phyloP scores from a whole-genome alignment of 2,888 invertebrate species.

The Pyrrhia umbra region DNA sequence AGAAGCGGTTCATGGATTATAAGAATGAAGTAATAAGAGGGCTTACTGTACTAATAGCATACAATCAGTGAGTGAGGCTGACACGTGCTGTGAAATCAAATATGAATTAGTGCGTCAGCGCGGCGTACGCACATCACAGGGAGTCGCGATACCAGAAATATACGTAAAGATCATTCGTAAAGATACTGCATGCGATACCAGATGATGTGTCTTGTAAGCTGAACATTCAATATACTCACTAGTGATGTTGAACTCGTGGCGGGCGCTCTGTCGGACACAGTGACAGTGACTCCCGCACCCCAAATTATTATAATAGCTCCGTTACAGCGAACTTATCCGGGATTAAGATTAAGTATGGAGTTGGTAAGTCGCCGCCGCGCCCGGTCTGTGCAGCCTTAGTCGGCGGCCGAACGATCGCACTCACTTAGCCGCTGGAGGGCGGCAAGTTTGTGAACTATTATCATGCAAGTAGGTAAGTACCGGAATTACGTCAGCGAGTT shows the following conservation, averaged over 20 bases:
- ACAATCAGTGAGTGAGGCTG: slow-evolving; percentile 40
- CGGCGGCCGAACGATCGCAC: slow-evolving; percentile 27
- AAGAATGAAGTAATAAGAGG: slow-evolving; percentile 46
- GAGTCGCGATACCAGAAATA: no score
- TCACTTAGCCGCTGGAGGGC: slow-evolving; percentile 44
- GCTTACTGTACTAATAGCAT: slow-evolving; percentile 39
- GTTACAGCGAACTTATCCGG: slow-evolving; percentile 52
- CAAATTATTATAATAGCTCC: slow-evolving; percentile 33
- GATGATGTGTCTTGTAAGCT: no score
- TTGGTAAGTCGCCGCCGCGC: slow-evolving; percentile 23
- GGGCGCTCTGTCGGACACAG: neutral
- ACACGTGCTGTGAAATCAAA: slow-evolving; percentile 56
- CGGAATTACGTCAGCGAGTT: slow-evolving; percentile 2
- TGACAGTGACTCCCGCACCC: slow-evolving; percentile 13
- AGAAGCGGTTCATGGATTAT: slow-evolving; percentile 32
- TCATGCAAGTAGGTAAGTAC: slow-evolving; percentile 17
- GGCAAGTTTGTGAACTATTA: slow-evolving; percentile 49
- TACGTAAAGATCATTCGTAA: no score
- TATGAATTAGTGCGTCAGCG: slow-evolving; percentile 56
- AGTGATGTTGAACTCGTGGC: no score
- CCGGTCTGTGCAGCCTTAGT: slow-evolving; percentile 3
- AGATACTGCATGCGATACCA: no score
- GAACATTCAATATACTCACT: no score
- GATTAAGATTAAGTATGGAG: slow-evolving; percentile 53
- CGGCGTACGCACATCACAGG: slow-evolving; percentile 23